Evolutionary conservation across 2,797 vertebrate genomes (phyloP), one percentile per base, ranked within the genome.

Genomic region (Galagoides demidoff): DNA sequence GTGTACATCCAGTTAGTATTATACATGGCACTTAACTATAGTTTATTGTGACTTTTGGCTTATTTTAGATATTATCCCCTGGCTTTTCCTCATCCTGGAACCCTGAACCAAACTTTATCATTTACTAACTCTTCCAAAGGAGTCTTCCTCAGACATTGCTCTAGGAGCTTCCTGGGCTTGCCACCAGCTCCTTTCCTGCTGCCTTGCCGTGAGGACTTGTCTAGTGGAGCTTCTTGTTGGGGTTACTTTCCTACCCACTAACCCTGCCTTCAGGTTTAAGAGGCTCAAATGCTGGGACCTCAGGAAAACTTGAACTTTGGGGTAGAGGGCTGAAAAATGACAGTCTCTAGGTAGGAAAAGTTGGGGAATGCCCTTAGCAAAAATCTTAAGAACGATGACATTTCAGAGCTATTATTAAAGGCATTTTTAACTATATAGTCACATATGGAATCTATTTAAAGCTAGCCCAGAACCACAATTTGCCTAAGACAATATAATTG

Each of bases 81-180:
- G 55, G 61, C 61, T 68, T 89, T 45, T 81, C 31, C 37, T 64
- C 37, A 89, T 49, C 55, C 49, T 70, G 11, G 27, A 90, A 66
- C 27, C 37, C 14, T 89, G 31, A 55, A 84, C 12, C 17, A 92
- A 83, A 93, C n/a, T 88, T 61, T 52, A 57, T 57, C 64, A 79
- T 43, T 84, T 87, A 68, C 63, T 82, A 92, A 82, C 22, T 89
- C 66, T 91, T 77, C 20, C 49, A 79, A 86, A 88, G 73, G 3
- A 91, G 3, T 4, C 31, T 8, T 52, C 45, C 59, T 13, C 39
- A 85, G 23, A 64, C 37, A 61, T 12, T 34, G 74, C 43, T 77
- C 3, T 4, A 17, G 52, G 29, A 61, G 19, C 83, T 25, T 4
- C 43, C 9, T 2, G 34, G 71, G n/a, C 23, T 45, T 63, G 34